Evolutionary conservation across 1,140 invertebrate genomes (phyloP).

Genomic region (Lepidurus arcticus): DNA sequence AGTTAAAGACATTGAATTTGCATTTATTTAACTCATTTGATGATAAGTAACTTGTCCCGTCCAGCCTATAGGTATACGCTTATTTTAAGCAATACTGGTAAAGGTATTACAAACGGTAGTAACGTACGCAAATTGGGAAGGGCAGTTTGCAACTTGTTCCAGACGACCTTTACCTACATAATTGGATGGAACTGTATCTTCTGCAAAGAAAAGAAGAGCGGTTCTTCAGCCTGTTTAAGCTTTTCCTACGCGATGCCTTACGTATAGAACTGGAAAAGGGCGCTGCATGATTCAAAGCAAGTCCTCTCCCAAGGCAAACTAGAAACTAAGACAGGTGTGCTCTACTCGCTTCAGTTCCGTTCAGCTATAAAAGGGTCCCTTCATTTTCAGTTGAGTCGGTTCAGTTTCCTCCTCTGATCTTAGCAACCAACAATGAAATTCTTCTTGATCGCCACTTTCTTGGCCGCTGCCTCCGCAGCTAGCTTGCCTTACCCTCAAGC

Average conservation of each 20-base stretch:
- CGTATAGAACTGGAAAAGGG: background rate
- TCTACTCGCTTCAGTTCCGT: background rate
- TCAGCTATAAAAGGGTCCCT: background rate
- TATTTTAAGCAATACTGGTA: too few species aligned
- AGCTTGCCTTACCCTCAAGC: background rate
- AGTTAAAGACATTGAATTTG: too few species aligned
- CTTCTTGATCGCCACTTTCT: conserved; percentile 26
- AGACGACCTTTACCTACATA: too few species aligned
- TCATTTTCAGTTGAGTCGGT: background rate
- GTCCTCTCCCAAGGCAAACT: background rate
- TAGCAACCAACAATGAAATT: background rate
- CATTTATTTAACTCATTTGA: too few species aligned
- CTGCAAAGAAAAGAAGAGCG: background rate
- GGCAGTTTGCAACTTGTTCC: background rate
- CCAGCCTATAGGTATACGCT: too few species aligned
- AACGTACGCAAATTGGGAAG: too few species aligned
- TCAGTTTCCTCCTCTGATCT: background rate
- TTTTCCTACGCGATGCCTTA: background rate
- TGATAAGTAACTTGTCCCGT: too few species aligned
- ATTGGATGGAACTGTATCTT: too few species aligned
- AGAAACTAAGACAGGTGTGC: background rate
- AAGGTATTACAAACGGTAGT: too few species aligned
- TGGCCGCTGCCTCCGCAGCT: conserved; percentile 32
- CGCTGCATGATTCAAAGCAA: background rate
- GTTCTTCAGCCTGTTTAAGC: background rate